Percentiles rank a stretch among this genome's conserved stretches.
These are phyloP conservation scores for Neoniphon sammara DNA, from an alignment of 2,797 vertebrate genomes.

Conservation along the genomic window DNA sequence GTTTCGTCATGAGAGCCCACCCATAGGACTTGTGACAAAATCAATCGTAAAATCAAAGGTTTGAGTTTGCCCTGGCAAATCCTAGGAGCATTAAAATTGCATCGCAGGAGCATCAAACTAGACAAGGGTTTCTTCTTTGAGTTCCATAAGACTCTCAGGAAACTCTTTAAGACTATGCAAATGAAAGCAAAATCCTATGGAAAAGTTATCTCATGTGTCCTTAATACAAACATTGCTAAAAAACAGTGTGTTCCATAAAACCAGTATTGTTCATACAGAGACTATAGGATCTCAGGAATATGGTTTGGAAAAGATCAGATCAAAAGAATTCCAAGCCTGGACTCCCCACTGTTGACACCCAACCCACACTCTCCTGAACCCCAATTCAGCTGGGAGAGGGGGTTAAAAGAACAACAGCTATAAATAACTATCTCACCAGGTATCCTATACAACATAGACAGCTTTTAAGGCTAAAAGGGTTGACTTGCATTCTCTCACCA, in stretches of 20 bases:
- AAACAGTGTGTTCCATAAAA: slow-evolving; percentile 35
- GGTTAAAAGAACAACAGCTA: slow-evolving; percentile 67
- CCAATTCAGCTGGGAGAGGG: slow-evolving; percentile 64
- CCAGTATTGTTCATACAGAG: slow-evolving; percentile 11
- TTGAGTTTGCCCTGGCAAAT: too few relatives aligned
- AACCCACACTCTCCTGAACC: slow-evolving; percentile 77
- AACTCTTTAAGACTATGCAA: too few relatives aligned
- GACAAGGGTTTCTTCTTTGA: too few relatives aligned
- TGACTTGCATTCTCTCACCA: slow-evolving; percentile 32
- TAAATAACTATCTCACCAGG: slow-evolving; percentile 78
- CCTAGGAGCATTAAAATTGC: too few relatives aligned
- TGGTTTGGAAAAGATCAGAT: slow-evolving; percentile 58
- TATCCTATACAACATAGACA: slow-evolving; percentile 65
- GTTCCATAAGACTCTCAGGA: too few relatives aligned
- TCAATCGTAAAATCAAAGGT: too few relatives aligned
- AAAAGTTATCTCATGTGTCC: too few relatives aligned
- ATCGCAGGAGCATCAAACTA: too few relatives aligned
- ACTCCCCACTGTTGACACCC: slow-evolving; percentile 77
- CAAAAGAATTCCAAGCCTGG: slow-evolving; percentile 79
- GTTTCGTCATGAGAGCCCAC: too few relatives aligned
- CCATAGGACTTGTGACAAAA: too few relatives aligned
- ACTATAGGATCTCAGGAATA: slow-evolving; percentile 41
- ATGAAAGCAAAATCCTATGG: too few relatives aligned
- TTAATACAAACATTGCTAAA: slow-evolving; percentile 25
- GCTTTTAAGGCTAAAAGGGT: slow-evolving; percentile 52